phyloP scores from a whole-genome alignment of 2,888 invertebrate genomes.

The Muscina levida region DNA sequence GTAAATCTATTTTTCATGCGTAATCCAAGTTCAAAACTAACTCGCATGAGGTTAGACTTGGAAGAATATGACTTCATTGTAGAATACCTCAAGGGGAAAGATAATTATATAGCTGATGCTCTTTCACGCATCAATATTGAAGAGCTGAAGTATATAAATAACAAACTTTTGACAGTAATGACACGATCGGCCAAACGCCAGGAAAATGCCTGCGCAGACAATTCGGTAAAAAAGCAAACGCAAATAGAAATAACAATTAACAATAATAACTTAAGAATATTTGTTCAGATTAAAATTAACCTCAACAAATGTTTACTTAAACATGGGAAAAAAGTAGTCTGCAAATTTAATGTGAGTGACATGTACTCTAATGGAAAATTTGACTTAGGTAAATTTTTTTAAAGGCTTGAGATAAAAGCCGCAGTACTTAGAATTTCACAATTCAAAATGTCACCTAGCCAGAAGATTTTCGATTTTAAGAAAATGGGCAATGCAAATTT shows the following conservation, averaged over 20 bases:
- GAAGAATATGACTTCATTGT: no score
- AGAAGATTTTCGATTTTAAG: constrained; percentile 31
- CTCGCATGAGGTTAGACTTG: constrained; percentile 67
- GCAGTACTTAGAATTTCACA: neutral
- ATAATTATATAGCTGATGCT: neutral
- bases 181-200: no score
- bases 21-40: constrained; percentile 69
- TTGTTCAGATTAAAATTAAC: neutral
- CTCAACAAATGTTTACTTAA: neutral
- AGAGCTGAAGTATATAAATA: neutral
- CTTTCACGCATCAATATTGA: neutral
- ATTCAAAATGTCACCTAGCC: constrained; percentile 17
- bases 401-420: constrained; percentile 13
- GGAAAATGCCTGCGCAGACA: no score
- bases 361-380: constrained; percentile 41
- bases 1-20: constrained; percentile 68
- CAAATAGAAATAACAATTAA: neutral
- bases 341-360: constrained; percentile 23
- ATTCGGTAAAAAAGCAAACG: constrained; percentile 4
- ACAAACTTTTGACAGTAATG: no score
- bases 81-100: no score
- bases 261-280: neutral
- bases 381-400: constrained; percentile 49
- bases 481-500: neutral
- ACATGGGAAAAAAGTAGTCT: neutral